Evolutionary conservation across 2,888 invertebrate genomes (phyloP).

Genomic region (Tribolium freemani): DNA sequence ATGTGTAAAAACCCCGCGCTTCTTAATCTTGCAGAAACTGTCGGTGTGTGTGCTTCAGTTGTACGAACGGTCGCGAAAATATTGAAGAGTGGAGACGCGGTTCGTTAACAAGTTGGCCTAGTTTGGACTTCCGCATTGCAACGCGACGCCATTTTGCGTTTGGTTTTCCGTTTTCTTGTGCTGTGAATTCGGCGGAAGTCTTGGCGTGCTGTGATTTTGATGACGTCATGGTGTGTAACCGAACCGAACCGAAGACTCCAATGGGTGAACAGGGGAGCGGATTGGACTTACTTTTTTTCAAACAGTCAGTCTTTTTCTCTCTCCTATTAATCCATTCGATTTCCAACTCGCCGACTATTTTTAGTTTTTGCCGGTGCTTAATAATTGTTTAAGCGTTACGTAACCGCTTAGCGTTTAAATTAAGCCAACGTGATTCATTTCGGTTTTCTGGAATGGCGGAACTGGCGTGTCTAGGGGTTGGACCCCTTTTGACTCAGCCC

Average conservation of each 20-base stretch:
- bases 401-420: slow-evolving; percentile 27
- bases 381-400: slow-evolving; percentile 12
- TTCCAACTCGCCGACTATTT: slow-evolving; percentile 22
- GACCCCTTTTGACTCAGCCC: slow-evolving; percentile 32
- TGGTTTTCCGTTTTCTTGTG: slow-evolving; percentile 14
- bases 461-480: slow-evolving; percentile 37
- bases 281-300: slow-evolving; percentile 60
- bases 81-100: slow-evolving; percentile 11
- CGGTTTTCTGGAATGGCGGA: slow-evolving; percentile 26
- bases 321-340: slow-evolving; percentile 62
- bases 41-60: slow-evolving; percentile 69
- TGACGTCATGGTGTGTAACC: slow-evolving; percentile 35
- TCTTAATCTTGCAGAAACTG: slow-evolving; percentile 64
- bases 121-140: slow-evolving; percentile 70
- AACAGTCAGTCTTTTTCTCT: slow-evolving; percentile 65
- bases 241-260: slow-evolving; percentile 43
- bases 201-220: slow-evolving; percentile 26
- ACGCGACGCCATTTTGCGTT: slow-evolving; percentile 64
- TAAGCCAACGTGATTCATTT: not conserved
- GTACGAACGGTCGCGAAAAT: slow-evolving; percentile 52
- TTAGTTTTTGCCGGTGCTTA: slow-evolving; percentile 16
- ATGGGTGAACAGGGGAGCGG: slow-evolving; percentile 63
- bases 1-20: slow-evolving; percentile 53
- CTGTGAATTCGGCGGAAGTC: slow-evolving; percentile 10
- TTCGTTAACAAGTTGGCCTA: slow-evolving; percentile 63